Evolutionary conservation across 64 coral and sea anemone genomes (phyloP), one percentile per base, ranked within the genome.

Genomic region (Trachythela sp.): DNA sequence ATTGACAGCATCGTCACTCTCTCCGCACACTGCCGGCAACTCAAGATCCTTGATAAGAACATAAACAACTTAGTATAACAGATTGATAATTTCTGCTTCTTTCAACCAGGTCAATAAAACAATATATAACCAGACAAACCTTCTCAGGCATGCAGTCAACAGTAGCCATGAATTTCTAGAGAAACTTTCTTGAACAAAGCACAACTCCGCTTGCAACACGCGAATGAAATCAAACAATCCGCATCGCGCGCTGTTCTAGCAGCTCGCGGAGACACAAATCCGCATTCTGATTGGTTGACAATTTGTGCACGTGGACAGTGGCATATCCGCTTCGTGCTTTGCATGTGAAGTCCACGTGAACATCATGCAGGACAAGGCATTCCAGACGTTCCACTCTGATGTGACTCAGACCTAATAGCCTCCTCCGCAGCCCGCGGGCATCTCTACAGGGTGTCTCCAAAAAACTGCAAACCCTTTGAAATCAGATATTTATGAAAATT

Each of bases 11-110:
- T 64, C 56, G 22, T 64, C 56, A 64, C 20, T 22, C 4, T 27
- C 56, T 8, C 20, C 56, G 26, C 56, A 64, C 8, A 64, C 17
- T 64, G 24, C 20, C 56, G 56, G 0, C 56, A 9, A 27, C 7
- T 64, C 56, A 64, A 24, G 56, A 64, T 64, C 56, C 56, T 64
- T 64, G 56, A 26, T 64, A 64, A 64, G 56, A 64, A 64, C 56
- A 64, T 8, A 64, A 64, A 64, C 17, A 27, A 64, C 8, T n/a
- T 20, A n/a, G 26, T 11, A 45, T 11, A 26, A 64, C 7, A 64
- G 26, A 64, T 22, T 5, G 17, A 4, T 26, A 20, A 26, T 27
- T 20, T 64, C 6, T n/a, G 56, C 24, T 20, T 8, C 4, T 64
- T 6, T 64, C 8, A 5, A n/a, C 56, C 15, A n/a, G 56, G 8